Base-by-base conservation (phyloP, 2,888 invertebrate species). In the Eristalis intricaria region DNA sequence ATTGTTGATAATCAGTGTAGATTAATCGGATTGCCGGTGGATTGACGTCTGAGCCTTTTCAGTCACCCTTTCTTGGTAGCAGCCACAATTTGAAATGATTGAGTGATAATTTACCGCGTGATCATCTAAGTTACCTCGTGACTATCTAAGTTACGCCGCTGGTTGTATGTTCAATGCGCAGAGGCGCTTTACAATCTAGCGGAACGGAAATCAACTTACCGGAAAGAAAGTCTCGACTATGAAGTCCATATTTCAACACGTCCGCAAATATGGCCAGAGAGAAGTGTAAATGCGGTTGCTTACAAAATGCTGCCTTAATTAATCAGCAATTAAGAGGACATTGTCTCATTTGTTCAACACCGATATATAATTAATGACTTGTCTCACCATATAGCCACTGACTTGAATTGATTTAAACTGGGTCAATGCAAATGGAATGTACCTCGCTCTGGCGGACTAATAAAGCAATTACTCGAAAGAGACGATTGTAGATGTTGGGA, bases 371-470 rank as follows among this genome's bases (percentile, higher is more conserved):
- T 40, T 13, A 61, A 35, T 56, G 29, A 29, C 40, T 29, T 50
- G 4, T 40, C 22, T 19, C n/a, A 32, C 40, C 38, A 43, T 61
- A 35, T 56, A 26, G 13, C 19, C 74, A 35, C 5, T 11, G 23
- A 56, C 23, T 58, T 50, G 23, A 82, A 82, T 78, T 79, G 66
- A 79, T 71, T 75, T 77, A 66, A 86, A 77, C 71, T 66, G 66
- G 86, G 86, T 82, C 86, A 86, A 79, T 86, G 82, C 75, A 78
- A 81, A 15, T 75, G 74, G 74, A 71, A 76, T 64, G 63, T 63
- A 13, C 50, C 23, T 65, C 22, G 32, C 22, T 84, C 76, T 58
- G 43, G 11, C 64, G 50, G 50, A 19, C 29, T 58, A 74, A 81
- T 81, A 73, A 85, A 77, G 74, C 69, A 78, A 86, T 86, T 81